Conservation (phyloP, 2,888 invertebrate genomes). For the Petrolisthes cinctipes region DNA sequence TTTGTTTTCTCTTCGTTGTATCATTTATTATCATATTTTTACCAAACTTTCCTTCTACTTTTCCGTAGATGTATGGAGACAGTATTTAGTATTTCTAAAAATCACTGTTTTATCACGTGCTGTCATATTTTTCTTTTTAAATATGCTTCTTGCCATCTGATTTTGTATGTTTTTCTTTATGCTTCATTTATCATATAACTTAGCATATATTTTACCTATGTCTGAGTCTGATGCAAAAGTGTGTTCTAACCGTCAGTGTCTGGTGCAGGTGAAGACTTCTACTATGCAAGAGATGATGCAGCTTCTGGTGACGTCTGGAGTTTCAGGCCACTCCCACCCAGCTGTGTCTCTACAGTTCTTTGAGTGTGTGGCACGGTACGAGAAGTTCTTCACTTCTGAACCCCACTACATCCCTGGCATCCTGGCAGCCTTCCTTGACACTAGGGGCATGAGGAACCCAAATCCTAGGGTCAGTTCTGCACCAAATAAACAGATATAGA, state of each 20-base stretch:
- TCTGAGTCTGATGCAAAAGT: background rate
- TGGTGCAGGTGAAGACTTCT: constrained; percentile 68
- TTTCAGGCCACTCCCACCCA: constrained; percentile 71
- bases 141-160: no score
- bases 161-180: no score
- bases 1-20: no score
- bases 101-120: no score
- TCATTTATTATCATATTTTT: no score
- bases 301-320: constrained; percentile 71
- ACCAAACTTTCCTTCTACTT: no score
- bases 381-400: constrained; percentile 73
- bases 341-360: constrained; percentile 72
- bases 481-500: background rate
- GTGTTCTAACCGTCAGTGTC: background rate
- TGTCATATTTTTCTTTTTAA: no score
- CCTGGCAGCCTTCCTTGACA: constrained; percentile 73
- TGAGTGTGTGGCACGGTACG: constrained; percentile 73
- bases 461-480: constrained; percentile 69
- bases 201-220: background rate
- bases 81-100: no score
- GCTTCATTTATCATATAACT: no score
- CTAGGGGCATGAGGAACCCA: constrained; percentile 72
- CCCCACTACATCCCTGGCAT: constrained; percentile 68
- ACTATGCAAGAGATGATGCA: constrained; percentile 72
- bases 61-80: no score